A percentile compares a stretch with the other conserved stretches of the same genome.
phyloP scores from a whole-genome alignment of 2,797 vertebrate genomes.

The Sciurus vulgaris region DNA sequence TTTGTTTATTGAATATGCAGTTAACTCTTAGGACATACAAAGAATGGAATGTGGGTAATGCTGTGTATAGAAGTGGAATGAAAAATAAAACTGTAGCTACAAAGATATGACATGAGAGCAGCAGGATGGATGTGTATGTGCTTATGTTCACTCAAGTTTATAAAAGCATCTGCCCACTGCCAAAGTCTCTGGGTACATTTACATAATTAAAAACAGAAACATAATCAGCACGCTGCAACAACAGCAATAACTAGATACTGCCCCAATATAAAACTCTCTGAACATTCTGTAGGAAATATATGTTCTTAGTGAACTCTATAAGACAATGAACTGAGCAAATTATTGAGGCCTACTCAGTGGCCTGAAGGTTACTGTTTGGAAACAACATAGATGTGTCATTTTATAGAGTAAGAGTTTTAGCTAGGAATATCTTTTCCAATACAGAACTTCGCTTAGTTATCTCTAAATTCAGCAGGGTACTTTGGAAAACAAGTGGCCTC shows the following conservation, averaged over 20 bases:
- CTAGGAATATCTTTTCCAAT: conserved; percentile 37
- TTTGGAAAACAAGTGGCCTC: conserved; percentile 3
- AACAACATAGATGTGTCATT: neutral
- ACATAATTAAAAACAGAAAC: conserved; percentile 76
- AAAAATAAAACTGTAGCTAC: neutral
- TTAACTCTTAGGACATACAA: neutral
- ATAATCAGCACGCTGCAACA: conserved; percentile 7
- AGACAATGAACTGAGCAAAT: neutral
- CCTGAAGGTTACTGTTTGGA: neutral
- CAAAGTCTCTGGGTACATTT: conserved; percentile 51
- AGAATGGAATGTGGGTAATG: neutral
- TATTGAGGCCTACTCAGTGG: neutral
- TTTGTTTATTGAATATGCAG: neutral
- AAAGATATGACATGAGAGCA: neutral
- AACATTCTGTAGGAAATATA: neutral
- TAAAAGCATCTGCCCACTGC: conserved; percentile 56
- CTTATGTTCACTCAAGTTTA: neutral
- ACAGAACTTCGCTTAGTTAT: neutral
- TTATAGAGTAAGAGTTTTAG: neutral
- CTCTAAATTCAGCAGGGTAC: conserved; percentile 24
- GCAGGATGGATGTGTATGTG: neutral
- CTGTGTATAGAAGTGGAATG: neutral
- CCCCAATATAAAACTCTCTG: neutral
- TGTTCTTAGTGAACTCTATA: neutral
- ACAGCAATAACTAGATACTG: neutral